phyloP scores from a whole-genome alignment of 2,113 vertebrate genomes.

The Casuarius casuarius region DNA sequence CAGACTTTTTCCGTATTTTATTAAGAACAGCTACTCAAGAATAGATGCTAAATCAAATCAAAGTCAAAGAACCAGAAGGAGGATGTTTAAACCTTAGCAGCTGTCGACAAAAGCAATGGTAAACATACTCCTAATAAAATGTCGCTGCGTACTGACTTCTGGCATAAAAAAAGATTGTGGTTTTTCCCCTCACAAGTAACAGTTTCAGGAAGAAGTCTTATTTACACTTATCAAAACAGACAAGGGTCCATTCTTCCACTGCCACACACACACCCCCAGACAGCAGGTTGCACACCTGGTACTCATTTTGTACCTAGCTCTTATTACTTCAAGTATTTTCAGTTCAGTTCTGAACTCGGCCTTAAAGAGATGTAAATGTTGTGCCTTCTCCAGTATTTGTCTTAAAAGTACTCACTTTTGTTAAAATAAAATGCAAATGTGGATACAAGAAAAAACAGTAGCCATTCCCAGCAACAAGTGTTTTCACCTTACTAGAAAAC shows the following conservation, averaged over 20 bases:
- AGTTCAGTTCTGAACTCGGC: neutral
- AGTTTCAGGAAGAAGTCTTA: neutral
- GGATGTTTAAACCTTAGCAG: neutral
- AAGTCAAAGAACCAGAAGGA: neutral
- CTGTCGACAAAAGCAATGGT: neutral
- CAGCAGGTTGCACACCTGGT: rapidly evolving
- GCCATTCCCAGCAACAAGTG: neutral
- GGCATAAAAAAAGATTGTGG: neutral
- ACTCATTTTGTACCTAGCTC: neutral
- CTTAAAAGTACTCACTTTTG: neutral
- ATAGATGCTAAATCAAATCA: neutral
- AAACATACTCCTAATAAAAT: neutral
- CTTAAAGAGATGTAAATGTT: neutral
- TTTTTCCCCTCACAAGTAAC: neutral
- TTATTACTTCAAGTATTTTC: neutral
- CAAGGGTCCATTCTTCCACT: neutral
- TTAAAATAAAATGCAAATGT: neutral
- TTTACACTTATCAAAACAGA: neutral
- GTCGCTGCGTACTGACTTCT: rapidly evolving
- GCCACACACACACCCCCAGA: neutral
- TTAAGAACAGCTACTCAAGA: neutral
- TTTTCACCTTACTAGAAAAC: neutral
- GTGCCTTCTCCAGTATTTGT: neutral
- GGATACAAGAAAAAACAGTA: neutral
- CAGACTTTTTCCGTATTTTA: neutral